A percentile compares a stretch with the other conserved stretches of the same genome.
phyloP scores from a whole-genome alignment of 2,797 vertebrate species.

The Leptodactylus fallax region DNA sequence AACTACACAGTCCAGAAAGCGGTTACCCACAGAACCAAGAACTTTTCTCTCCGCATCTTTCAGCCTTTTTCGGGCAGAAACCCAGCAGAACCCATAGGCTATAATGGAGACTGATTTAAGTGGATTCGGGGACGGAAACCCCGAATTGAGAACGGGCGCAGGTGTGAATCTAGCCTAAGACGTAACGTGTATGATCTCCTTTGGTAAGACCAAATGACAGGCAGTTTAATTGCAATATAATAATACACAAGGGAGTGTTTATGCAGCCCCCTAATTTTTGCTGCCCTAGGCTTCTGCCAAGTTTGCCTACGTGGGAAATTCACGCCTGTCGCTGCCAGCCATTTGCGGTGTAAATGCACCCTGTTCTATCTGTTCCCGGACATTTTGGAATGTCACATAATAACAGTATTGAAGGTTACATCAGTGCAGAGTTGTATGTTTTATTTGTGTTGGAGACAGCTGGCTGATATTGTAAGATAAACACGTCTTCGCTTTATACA shows the following conservation, averaged over 20 bases:
- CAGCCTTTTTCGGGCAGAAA: too few relatives aligned
- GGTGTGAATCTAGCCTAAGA: too few relatives aligned
- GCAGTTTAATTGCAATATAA: too few relatives aligned
- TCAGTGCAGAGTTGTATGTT: conserved; percentile 11
- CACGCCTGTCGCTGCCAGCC: not conserved
- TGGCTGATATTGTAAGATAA: conserved; percentile 48
- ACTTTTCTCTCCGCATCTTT: too few relatives aligned
- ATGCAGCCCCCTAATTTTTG: not conserved
- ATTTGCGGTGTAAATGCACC: not conserved
- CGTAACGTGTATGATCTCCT: too few relatives aligned
- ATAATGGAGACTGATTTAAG: too few relatives aligned
- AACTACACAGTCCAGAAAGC: too few relatives aligned
- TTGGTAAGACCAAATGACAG: too few relatives aligned
- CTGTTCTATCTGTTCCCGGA: not conserved
- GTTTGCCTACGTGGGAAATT: not conserved
- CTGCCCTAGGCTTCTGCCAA: not conserved
- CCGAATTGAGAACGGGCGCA: too few relatives aligned
- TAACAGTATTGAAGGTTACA: not conserved
- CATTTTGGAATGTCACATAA: conserved; percentile 22
- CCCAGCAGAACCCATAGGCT: too few relatives aligned
- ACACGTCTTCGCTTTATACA: conserved; percentile 39
- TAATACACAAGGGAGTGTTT: not conserved
- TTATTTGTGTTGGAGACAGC: conserved; percentile 30
- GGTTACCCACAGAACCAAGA: too few relatives aligned
- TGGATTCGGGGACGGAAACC: too few relatives aligned